phyloP scores from a whole-genome alignment of 1,140 invertebrate genomes.

The Panagrolaimus sp. region DNA sequence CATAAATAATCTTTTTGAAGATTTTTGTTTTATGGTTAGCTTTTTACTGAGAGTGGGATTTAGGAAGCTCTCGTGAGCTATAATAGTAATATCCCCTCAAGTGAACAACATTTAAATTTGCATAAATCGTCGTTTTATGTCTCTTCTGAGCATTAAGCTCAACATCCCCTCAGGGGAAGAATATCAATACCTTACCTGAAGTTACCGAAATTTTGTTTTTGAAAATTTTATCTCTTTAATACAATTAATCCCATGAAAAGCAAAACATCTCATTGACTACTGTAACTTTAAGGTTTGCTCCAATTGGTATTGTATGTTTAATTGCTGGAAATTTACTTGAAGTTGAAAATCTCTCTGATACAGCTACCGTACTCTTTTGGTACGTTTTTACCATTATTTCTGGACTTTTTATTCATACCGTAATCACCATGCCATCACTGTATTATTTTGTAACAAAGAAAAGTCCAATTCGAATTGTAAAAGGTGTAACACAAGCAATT shows the following conservation, averaged over 20 bases:
- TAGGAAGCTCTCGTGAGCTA: no score
- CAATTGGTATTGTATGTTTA: conserved; percentile 81
- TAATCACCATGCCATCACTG: conserved; percentile 77
- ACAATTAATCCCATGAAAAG: conserved; percentile 11
- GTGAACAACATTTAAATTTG: no score
- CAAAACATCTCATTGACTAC: no score
- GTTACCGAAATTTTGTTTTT: not conserved
- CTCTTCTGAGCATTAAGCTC: no score
- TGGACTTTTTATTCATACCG: conserved; percentile 79
- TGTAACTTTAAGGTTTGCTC: conserved; percentile 67
- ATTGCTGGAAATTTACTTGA: conserved; percentile 83
- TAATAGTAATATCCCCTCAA: no score
- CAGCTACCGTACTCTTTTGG: conserved; percentile 78
- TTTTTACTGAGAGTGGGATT: no score
- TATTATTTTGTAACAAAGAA: conserved; percentile 76
- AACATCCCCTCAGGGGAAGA: not conserved
- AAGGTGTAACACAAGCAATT: conserved; percentile 74
- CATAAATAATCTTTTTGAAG: no score
- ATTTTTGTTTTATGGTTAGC: no score
- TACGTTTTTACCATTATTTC: conserved; percentile 77
- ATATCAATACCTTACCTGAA: not conserved
- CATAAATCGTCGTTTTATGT: no score
- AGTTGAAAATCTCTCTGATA: conserved; percentile 71
- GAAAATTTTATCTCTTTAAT: not conserved
- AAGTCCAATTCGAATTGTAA: conserved; percentile 82